Conservation (phyloP, 2,888 invertebrate species). For the Synergus gifuensis region DNA sequence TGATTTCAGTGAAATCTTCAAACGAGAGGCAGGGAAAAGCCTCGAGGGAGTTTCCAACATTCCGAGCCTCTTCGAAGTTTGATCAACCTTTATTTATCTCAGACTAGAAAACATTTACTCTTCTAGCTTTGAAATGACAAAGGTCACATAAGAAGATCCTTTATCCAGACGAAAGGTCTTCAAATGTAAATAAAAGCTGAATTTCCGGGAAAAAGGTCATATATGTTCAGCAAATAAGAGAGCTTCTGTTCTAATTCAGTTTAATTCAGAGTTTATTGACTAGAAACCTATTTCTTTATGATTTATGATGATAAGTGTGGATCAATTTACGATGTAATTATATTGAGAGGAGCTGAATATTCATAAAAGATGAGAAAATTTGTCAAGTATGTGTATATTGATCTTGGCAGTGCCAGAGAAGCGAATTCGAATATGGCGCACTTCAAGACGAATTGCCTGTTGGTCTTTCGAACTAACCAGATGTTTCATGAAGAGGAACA, state of each 20-base stretch:
- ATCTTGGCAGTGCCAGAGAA: conserved; percentile 41
- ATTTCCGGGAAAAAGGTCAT: too few relatives aligned
- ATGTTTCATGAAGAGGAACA: conserved; percentile 52
- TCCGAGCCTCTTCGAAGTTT: conserved; percentile 2
- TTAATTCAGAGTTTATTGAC: too few relatives aligned
- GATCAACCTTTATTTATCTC: conserved; percentile 29
- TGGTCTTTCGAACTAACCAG: conserved; percentile 57
- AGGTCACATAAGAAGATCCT: background rate
- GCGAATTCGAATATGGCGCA: conserved; percentile 12
- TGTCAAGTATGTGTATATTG: conserved; percentile 45
- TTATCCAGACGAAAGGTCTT: background rate
- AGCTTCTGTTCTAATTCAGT: too few relatives aligned
- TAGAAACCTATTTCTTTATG: too few relatives aligned
- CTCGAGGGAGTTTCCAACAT: conserved; percentile 5
- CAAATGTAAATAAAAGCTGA: background rate
- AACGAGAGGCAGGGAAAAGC: background rate
- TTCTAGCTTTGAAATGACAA: background rate
- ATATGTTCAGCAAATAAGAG: too few relatives aligned
- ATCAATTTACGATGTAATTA: background rate
- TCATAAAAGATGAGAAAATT: conserved; percentile 40
- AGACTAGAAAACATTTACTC: conserved; percentile 11
- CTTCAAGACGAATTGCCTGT: conserved; percentile 54
- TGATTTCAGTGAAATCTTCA: conserved; percentile 28
- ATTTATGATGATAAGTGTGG: too few relatives aligned
- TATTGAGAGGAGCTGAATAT: background rate